phyloP scores from a whole-genome alignment of 2,797 vertebrate genomes.

The Siniperca obscura region DNA sequence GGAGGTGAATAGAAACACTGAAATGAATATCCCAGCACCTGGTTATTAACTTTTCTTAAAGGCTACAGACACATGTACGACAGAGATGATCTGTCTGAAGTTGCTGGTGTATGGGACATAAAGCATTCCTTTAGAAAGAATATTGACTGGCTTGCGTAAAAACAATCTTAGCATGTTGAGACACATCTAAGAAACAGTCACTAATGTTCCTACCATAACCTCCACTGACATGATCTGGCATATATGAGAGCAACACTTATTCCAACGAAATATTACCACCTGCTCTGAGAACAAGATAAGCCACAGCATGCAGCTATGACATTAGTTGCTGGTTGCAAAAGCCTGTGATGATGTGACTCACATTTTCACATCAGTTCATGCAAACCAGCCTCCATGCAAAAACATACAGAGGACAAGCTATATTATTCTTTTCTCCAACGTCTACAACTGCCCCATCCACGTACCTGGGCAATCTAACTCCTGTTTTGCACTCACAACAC shows the following conservation, averaged over 20 bases:
- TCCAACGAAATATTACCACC: conserved; percentile 19
- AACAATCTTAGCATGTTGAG: conserved; percentile 16
- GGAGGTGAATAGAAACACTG: conserved; percentile 39
- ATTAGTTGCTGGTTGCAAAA: conserved; percentile 49
- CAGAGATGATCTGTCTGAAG: conserved; percentile 37
- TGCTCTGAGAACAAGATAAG: conserved; percentile 40
- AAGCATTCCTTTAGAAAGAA: conserved; percentile 47
- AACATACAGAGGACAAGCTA: conserved; percentile 11
- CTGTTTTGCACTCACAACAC: conserved; percentile 11
- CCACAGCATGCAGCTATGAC: conserved; percentile 48
- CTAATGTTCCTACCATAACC: conserved; percentile 14
- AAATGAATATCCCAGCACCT: conserved; percentile 63
- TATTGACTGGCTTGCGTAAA: conserved; percentile 10
- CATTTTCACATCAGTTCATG: conserved; percentile 53
- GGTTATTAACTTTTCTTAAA: conserved; percentile 65
- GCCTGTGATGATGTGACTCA: conserved; percentile 15
- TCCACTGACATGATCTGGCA: conserved; percentile 23
- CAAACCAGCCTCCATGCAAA: conserved; percentile 75
- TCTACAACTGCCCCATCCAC: not conserved
- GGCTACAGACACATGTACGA: conserved; percentile 19
- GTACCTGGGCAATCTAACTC: not conserved
- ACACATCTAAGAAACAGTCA: conserved; percentile 3
- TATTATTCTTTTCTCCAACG: not conserved
- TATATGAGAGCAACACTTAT: conserved; percentile 7
- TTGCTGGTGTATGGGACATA: conserved; percentile 13